These are phyloP conservation scores for Chaenodraco wilsoni DNA, from an alignment of 2,797 vertebrate species.

Conservation along the genomic window DNA sequence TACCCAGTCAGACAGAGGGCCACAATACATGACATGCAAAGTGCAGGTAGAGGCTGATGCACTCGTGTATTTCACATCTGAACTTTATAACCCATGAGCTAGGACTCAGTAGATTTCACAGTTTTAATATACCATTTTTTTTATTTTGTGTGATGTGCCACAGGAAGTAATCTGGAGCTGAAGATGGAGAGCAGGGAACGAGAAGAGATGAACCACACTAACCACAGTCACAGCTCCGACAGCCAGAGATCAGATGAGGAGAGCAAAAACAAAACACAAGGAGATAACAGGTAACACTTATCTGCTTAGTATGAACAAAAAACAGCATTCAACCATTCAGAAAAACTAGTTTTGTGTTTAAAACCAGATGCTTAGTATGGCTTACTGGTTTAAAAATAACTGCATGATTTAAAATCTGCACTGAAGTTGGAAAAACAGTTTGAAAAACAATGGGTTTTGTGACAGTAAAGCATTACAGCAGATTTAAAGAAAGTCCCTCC, in stretches of 20 bases:
- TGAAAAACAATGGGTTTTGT: neutral
- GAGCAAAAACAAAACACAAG: slow-evolving; percentile 87
- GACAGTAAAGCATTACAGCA: neutral
- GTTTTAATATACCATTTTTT: neutral
- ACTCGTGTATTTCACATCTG: neutral
- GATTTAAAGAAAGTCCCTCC: slow-evolving; percentile 14
- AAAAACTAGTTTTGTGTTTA: neutral
- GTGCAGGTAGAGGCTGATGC: slow-evolving; percentile 39
- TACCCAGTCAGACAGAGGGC: slow-evolving; percentile 68
- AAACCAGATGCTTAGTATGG: slow-evolving; percentile 7
- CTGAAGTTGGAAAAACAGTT: too few species aligned
- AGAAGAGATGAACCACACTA: slow-evolving; percentile 86
- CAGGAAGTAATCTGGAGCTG: slow-evolving; percentile 84
- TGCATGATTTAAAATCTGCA: slow-evolving; percentile 4
- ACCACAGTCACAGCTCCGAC: slow-evolving; percentile 82
- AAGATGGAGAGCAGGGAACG: slow-evolving; percentile 92
- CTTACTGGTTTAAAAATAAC: neutral
- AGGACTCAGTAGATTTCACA: neutral
- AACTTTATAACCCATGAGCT: slow-evolving; percentile 1
- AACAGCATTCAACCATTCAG: neutral
- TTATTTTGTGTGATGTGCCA: slow-evolving; percentile 8
- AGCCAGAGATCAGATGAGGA: slow-evolving; percentile 95
- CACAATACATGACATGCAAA: slow-evolving; percentile 56
- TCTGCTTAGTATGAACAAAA: neutral
- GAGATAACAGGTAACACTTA: slow-evolving; percentile 78